A percentile compares a stretch with the other conserved stretches of the same genome.
These are phyloP conservation scores for Chrysopilus asiliformis DNA, from an alignment of 2,888 invertebrate genomes.

Conservation along the genomic window DNA sequence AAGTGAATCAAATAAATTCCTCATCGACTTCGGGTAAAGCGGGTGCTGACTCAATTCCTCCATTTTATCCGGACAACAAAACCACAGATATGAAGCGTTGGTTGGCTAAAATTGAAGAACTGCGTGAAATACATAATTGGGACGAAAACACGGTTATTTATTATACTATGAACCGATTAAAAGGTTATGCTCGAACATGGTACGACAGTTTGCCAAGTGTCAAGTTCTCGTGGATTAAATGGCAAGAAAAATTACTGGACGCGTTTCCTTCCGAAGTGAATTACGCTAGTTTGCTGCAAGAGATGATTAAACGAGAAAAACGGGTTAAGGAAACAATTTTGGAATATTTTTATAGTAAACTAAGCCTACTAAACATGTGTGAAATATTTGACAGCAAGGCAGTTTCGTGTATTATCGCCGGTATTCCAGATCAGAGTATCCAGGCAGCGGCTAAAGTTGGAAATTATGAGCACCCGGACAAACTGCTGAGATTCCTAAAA, in stretches of 20 bases:
- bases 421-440: conserved; percentile 8
- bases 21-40: not conserved
- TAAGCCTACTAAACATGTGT: conserved; percentile 8
- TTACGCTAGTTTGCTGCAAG: conserved; percentile 5
- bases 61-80: conserved; percentile 10
- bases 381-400: conserved; percentile 5
- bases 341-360: conserved; percentile 10
- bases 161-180: conserved; percentile 6
- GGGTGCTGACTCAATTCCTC: conserved; percentile 4
- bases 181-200: conserved; percentile 6
- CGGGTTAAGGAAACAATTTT: conserved; percentile 5
- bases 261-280: conserved; percentile 9
- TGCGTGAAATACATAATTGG: conserved; percentile 7
- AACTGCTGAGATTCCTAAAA: no score
- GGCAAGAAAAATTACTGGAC: conserved; percentile 8
- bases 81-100: conserved; percentile 5
- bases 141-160: no score
- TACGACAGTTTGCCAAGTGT: conserved; percentile 8
- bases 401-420: conserved; percentile 9
- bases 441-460: no score
- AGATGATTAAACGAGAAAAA: no score
- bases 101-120: conserved; percentile 9
- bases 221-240: conserved; percentile 8
- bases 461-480: conserved; percentile 4
- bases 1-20: not conserved